phyloP scores from a whole-genome alignment of 1,140 invertebrate genomes.

The Thalassaphorura encarpata region DNA sequence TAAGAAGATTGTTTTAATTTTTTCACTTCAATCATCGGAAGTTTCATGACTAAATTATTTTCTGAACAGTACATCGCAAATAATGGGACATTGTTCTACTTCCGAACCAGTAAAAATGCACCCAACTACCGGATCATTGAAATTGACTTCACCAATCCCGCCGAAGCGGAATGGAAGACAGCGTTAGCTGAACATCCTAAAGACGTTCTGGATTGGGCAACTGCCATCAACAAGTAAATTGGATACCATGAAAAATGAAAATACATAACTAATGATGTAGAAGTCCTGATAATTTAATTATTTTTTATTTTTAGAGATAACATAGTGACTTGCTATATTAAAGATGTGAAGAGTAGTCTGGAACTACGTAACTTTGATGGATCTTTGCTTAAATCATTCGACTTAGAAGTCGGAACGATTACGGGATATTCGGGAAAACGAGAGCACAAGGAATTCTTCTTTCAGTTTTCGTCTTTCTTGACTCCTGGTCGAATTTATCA shows the following conservation, averaged over 20 bases:
- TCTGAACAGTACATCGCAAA: conserved; percentile 22
- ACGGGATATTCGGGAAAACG: conserved; percentile 72
- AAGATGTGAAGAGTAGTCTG: conserved; percentile 74
- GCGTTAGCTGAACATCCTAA: conserved; percentile 75
- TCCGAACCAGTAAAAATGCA: conserved; percentile 88
- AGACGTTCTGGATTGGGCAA: conserved; percentile 81
- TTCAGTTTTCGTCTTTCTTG: conserved; percentile 87
- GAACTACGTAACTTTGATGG: conserved; percentile 73
- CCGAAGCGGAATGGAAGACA: conserved; percentile 70
- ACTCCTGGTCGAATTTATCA: conserved; percentile 85
- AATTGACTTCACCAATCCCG: conserved; percentile 71
- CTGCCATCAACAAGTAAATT: conserved; percentile 54
- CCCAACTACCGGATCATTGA: conserved; percentile 79
- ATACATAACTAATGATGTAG: background rate
- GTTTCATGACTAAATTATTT: too few species aligned
- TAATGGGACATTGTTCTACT: conserved; percentile 50
- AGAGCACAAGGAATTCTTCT: conserved; percentile 82
- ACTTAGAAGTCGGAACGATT: conserved; percentile 76
- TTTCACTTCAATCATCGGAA: too few species aligned
- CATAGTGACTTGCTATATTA: conserved; percentile 77
- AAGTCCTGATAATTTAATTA: too few species aligned
- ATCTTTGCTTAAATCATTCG: conserved; percentile 55
- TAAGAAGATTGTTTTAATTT: too few species aligned
- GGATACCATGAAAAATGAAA: too few species aligned
- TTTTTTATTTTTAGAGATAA: conserved; percentile 50